Base-by-base conservation (phyloP, 2,888 invertebrate genomes). In the Argyresthia goedartella region DNA sequence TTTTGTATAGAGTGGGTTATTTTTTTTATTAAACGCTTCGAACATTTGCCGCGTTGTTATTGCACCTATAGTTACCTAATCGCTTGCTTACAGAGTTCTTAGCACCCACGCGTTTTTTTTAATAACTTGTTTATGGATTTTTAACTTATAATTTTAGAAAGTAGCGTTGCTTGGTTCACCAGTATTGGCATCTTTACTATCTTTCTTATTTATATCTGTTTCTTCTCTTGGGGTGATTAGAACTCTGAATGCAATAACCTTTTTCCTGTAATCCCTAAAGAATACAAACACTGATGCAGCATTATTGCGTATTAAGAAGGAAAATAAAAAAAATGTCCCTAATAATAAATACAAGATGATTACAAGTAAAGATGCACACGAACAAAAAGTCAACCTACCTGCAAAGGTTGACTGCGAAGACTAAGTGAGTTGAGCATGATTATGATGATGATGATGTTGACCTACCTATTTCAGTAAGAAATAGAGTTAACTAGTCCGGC, bases 81-180 rank as follows among this genome's bases (percentile, higher is more conserved):
- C 60, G 16, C 14, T 25, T 66, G 70, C 67, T 70, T 71, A 69
- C 80, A 78, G 78, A 82, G 84, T 81, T 73, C 66, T 69, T 59
- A 61, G 63, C 71, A 66, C 81, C 81, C 81, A 84, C 76, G 60
- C 63, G 50, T 52, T 54, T 57, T 53, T 60, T 57, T 53, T 57
- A 56, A 55, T 14, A 25, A n/a, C n/a, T 33, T 46, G 34, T 33
- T 33, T 15, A 36, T 36, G 36, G 15, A 36, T 36, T 14, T 8
- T 61, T 10, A 13, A 60, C 8, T 3, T 6, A 8, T n/a, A 4
- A 11, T 3, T 44, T 44, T 44, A 6, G 14, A 13, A 44, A 44
- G 36, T 16, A 11, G 14, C 71, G 81, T 85, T 85, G 85, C 85
- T 85, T 85, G 85, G 79, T 84, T 73, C 67, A 70, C 82, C 84